These are phyloP conservation scores for Bradypodion pumilum DNA, from an alignment of 2,797 vertebrate species.

Conservation along the genomic window DNA sequence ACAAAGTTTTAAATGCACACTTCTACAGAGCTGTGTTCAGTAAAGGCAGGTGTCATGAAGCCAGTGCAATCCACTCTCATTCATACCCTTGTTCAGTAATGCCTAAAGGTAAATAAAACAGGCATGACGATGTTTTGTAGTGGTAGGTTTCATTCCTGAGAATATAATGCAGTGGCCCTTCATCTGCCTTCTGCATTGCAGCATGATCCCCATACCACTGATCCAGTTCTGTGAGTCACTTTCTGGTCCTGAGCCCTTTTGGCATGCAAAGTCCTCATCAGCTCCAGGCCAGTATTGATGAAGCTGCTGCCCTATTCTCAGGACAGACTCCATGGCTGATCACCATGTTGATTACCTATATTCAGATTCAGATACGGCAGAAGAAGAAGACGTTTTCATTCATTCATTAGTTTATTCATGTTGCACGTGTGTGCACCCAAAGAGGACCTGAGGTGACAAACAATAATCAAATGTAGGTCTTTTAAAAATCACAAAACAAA, in stretches of 20 bases:
- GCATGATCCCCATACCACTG: too few relatives aligned
- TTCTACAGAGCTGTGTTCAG: neutral
- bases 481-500: neutral
- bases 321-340: too few relatives aligned
- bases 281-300: too few relatives aligned
- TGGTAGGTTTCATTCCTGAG: neutral
- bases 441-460: neutral
- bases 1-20: neutral
- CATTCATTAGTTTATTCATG: neutral
- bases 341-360: too few relatives aligned
- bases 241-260: too few relatives aligned
- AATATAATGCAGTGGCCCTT: too few relatives aligned
- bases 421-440: neutral
- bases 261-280: too few relatives aligned
- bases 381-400: too few relatives aligned
- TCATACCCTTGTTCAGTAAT: neutral
- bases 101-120: neutral
- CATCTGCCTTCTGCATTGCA: too few relatives aligned
- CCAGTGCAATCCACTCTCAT: neutral
- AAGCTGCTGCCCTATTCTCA: too few relatives aligned
- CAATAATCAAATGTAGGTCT: neutral
- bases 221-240: too few relatives aligned
- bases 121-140: neutral
- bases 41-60: neutral
- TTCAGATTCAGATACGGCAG: too few relatives aligned